A percentile compares a stretch with the other conserved stretches of the same genome.
Conservation (phyloP, 1,140 invertebrate genomes). For the Reticulitermes speratus region DNA sequence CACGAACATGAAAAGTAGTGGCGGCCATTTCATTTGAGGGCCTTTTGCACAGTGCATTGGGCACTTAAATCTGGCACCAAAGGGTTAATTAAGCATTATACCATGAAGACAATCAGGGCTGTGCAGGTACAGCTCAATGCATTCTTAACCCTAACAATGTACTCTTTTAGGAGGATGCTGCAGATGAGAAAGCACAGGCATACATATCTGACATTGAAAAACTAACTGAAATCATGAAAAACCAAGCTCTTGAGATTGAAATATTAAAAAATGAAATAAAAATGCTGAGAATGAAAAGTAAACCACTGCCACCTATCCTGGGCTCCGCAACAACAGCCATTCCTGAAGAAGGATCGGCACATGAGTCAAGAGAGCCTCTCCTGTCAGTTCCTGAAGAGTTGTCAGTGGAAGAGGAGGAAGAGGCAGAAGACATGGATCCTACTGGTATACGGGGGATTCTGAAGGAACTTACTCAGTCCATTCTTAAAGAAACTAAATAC, state of each 20-base stretch:
- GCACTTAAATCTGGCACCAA: too few relatives aligned
- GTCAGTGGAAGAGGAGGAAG: not conserved
- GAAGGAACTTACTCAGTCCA: not conserved
- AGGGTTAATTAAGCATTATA: too few relatives aligned
- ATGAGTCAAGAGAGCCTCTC: not conserved
- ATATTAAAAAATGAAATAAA: conserved; percentile 42
- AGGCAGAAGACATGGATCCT: not conserved
- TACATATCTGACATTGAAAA: not conserved
- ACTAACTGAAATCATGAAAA: not conserved
- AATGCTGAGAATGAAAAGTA: conserved; percentile 41
- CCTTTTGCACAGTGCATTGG: too few relatives aligned
- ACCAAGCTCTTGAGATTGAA: conserved; percentile 18
- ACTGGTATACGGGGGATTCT: not conserved
- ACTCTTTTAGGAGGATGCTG: not conserved
- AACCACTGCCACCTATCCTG: conserved; percentile 37
- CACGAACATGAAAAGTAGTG: too few relatives aligned
- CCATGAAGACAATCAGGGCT: too few relatives aligned
- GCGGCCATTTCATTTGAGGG: too few relatives aligned
- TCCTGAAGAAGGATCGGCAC: not conserved
- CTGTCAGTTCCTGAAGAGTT: not conserved
- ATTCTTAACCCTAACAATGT: not conserved
- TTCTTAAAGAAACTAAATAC: not conserved
- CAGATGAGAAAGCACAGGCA: not conserved
- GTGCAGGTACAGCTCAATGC: too few relatives aligned
- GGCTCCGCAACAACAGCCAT: not conserved